Evolutionary conservation across 2,888 invertebrate species (phyloP), one percentile per base, ranked within the genome.

Genomic region (Polyommatus icarus): DNA sequence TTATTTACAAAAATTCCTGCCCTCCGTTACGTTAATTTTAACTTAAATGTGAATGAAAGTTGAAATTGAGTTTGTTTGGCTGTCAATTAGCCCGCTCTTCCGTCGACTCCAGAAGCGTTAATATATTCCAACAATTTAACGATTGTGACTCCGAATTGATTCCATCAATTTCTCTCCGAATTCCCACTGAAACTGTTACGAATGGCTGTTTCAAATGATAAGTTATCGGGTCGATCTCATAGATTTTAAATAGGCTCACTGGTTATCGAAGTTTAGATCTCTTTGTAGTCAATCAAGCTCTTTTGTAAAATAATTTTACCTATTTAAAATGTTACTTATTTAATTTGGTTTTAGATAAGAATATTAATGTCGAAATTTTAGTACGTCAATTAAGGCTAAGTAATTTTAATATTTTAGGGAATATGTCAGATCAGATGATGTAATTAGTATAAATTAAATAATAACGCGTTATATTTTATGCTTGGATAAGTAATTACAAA

Each of bases 21-120:
- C 24, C 20, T 61, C n/a, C 8, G n/a, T 59, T 20, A n/a, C 10
- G 61, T 24, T 61, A 20, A 24, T 12, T 61, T 61, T 12, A 12
- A 3, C 10, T 61, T 1, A 20, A 20, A n/a, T 5, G 0, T n/a
- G 79, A 82, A 83, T 76, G 76, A 79, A 82, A 82, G 84, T 89
- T 88, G 86, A 86, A 87, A 89, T 89, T 87, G 86, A 87, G 88
- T 89, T 89, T 82, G 84, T 83, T 87, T 84, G 85, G 86, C 81
- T 80, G 80, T 79, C 10, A 20, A 61, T 61, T 8, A 20, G 59
- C 10, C 24, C 10, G 20, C 20, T 24, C 59, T 61, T 61, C 10
- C 10, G 20, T 61, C 3, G 2, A 61, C 20, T 59, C 79, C 79
- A 77, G 78, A 12, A 36, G 61, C 29, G 54, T 76, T 77, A 75